Evolutionary conservation across 2,888 invertebrate genomes (phyloP), one percentile per base, ranked within the genome.

Genomic region (Synanthedon myopaeformis): DNA sequence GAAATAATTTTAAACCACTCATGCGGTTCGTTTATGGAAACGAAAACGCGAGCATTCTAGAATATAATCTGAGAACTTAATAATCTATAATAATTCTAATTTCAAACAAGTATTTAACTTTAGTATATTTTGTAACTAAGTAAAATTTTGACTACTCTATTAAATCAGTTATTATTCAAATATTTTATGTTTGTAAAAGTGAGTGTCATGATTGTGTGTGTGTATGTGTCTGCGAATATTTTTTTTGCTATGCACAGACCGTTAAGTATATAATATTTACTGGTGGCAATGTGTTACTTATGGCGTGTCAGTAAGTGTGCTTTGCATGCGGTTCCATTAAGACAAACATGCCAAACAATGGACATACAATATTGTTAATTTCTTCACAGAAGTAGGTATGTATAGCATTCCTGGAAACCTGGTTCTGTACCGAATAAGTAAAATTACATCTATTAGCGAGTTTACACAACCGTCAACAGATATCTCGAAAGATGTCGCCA

Each of bases 251-350:
- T 59, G 64, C 56, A 62, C 14, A 13, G n/a, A n/a, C 12, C 4
- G 19, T 12, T 19, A 8, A 17, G 19, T 49, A 17, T 17, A 17
- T 45, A n/a, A n/a, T n/a, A 49, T 17, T 17, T 49, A 17, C 19
- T 19, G 19, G 61, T 66, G 63, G 65, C 58, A 65, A 69, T 72
- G 70, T 71, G 69, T 69, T 61, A 69, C 71, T 61, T 63, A 72
- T 74, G 70, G 78, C 71, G 69, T 67, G 65, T 62, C 28, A 55
- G 63, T 77, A 82, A 80, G 68, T 79, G 80, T 85, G 84, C 82
- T 67, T 35, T 56, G 57, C 85, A 86, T 85, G 84, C 85, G 69
- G 61, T 69, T 66, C 61, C 61, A 63, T 68, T 60, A 66, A 60
- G 64, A 75, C 80, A 80, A 67, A 60, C 81, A 82, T 79, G 82